Evolutionary conservation across 2,888 invertebrate species (phyloP), one percentile per base, ranked within the genome.

Genomic region (Agelastica alni): DNA sequence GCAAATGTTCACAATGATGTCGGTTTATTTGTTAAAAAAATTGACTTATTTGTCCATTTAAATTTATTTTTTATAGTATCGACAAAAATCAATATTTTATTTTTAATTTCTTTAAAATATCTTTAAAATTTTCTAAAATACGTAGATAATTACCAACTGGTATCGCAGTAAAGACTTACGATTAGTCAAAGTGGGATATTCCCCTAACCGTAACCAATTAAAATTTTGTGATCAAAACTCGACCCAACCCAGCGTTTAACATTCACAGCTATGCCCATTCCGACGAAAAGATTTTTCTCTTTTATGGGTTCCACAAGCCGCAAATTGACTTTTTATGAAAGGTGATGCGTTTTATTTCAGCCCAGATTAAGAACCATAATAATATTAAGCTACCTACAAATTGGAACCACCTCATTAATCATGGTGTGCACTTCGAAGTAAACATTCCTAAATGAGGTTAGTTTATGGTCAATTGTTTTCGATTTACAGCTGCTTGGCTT

Each of bases 211-310:
- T 62, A 65, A 63, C 66, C 65, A 68, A 68, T 68, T 68, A 68
- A 66, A 63, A 64, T 66, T 68, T 66, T 64, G 65, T 65, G 65
- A 66, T 68, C 67, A 59, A 63, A 60, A 59, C 59, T 58, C 36
- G 58, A 60, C 62, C 62, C 64, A 58, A 57, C 67, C 67, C 67
- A 68, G 37, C 66, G 63, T 68, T 68, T 68, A 68, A 63, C 66
- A 64, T 54, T 55, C 53, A 44, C 47, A 52, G 39, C 51, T 39
- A 4, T 5, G 20, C 20, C 20, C 37, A 39, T 39, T 37, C 10
- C 37, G 37, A 9, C 37, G 53, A 58, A 55, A 53, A 65, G 60
- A 51, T 56, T 57, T 53, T 56, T 61, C 53, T 51, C 58, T 56
- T 62, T 62, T 62, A 60, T 55, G 45, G 54, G 58, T 53, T 56